Base-by-base conservation (phyloP, 2,888 invertebrate genomes). In the Agrochola circellaris region DNA sequence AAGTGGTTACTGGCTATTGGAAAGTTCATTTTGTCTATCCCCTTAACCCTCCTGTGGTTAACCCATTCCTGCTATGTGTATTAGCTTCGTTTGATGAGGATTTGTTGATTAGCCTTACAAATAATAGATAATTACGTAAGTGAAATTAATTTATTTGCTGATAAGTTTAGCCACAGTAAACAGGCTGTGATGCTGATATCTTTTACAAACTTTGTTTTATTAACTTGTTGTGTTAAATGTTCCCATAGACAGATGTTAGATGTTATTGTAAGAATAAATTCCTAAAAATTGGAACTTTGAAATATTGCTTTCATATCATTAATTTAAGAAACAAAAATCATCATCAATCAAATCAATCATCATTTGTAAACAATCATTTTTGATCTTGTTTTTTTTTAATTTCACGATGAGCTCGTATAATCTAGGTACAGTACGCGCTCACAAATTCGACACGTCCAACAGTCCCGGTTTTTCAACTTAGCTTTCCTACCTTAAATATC, bases 31-130 rank as follows among this genome's bases (percentile, higher is more conserved):
- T 67, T 34, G 38, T 58, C 17, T 54, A 42, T 54, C 38, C 62
- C 56, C 11, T 62, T 71, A 45, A 70, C 58, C 66, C 65, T 58
- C 13, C 42, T 83, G 73, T 54, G 82, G 82, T 83, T 70, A 68
- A 60, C 66, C 70, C 15, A 9, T 69, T 26, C 15, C 34, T 70
- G 9, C n/a, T 73, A 8, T 72, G 56, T 64, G 34, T 66, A 66
- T 73, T 83, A 62, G 34, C 62, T 54, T 79, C 62, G 42, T 79
- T 79, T 84, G 71, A 61, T 17, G 56, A 72, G 51, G 42, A 84
- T 72, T 54, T 62, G 48, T 84, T 81, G 51, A 80, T 72, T 84
- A 80, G 23, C 71, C 17, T 42, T 9, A 62, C 23, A 84, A 42
- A 2, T 70, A 13, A 45, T 13, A 30, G 11, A 13, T 38, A 15